phyloP scores from a whole-genome alignment of 2,888 invertebrate genomes.

The Protonemura montana region DNA sequence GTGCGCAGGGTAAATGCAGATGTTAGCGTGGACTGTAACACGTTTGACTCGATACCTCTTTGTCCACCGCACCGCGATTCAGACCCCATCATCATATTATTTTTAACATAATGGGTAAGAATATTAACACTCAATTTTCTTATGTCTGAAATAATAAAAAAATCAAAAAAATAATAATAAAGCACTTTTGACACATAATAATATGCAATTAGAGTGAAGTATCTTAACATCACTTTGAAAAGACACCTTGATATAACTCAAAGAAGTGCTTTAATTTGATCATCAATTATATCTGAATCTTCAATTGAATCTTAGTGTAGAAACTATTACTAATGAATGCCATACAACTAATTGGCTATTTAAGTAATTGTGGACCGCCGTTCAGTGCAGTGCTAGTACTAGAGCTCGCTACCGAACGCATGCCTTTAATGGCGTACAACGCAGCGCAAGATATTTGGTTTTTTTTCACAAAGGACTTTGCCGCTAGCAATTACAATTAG shows the following conservation, averaged over 20 bases:
- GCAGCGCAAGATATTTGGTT: neutral
- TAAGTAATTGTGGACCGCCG: constrained; percentile 35
- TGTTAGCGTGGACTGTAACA: neutral
- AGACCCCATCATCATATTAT: neutral
- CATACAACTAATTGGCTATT: constrained; percentile 32
- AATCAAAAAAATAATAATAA: neutral
- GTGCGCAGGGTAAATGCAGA: neutral
- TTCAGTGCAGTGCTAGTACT: neutral
- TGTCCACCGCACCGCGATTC: neutral
- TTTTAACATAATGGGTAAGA: neutral
- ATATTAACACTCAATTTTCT: constrained; percentile 12
- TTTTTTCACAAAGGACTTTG: constrained; percentile 33
- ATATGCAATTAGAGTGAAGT: neutral
- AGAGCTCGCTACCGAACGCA: neutral
- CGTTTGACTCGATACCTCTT: neutral
- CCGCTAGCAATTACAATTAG: constrained; percentile 32
- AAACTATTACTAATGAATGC: constrained; percentile 26
- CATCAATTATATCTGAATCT: constrained; percentile 18
- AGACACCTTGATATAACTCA: constrained; percentile 1
- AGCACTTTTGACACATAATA: constrained; percentile 4
- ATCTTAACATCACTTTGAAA: neutral
- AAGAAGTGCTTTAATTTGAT: constrained; percentile 15
- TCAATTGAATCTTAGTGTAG: constrained; percentile 25
- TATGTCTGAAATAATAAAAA: neutral
- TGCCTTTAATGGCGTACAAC: constrained; percentile 23